Base-by-base conservation (phyloP, 2,888 invertebrate species). In the Ptilodon capucinus region DNA sequence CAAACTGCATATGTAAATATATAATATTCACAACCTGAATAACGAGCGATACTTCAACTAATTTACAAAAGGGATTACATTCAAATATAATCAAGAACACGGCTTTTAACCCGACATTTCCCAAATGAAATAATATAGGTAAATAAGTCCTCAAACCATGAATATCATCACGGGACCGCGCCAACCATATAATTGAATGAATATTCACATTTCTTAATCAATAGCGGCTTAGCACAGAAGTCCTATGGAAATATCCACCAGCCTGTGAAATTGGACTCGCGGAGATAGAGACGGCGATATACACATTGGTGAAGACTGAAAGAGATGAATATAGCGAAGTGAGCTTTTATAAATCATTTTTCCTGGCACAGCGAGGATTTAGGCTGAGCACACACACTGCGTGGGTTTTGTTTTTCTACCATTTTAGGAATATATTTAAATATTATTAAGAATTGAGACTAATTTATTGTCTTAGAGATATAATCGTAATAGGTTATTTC, bases 181-280 rank as follows among this genome's bases (percentile, higher is more conserved):
- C 40, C 40, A 16, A 16, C 40, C 21, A 25, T 83, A 81, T 88
- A 89, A 90, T 89, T 89, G 88, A 85, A 88, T 90, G 89, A 88
- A 89, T 89, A 90, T 89, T 89, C 89, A 88, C 80, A 78, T 80
- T 79, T 86, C 88, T 88, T 90, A 89, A 90, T 90, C 89, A 90
- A 90, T 90, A 85, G 82, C 74, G 76, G 84, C 77, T 88, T 89
- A 88, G 84, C 71, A 64, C 63, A 71, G 73, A 77, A 78, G 79
- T 80, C 77, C 81, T 82, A 79, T 76, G 75, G 82, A 81, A 76
- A 81, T 79, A 81, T 67, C 74, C 86, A 88, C 71, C 85, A 79
- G 86, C 79, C 86, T 88, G 88, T 89, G 87, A 89, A 90, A 90
- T 90, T 90, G 86, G 86, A 86, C 86, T 84, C 74, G 77, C 79